Evolutionary conservation across 2,113 vertebrate species (phyloP).

Genomic region (Poecile atricapillus): DNA sequence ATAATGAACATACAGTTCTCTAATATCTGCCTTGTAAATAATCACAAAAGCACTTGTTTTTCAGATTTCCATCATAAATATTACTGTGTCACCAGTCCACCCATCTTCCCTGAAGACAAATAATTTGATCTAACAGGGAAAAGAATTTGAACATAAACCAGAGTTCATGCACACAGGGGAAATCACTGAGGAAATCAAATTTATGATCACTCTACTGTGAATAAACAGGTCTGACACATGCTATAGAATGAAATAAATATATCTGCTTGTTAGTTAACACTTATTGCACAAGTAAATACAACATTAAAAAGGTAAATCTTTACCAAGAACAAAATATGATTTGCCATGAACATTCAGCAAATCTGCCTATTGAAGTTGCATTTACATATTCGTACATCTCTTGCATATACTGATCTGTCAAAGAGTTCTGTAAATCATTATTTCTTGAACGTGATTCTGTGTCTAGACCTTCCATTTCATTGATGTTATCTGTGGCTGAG

Average conservation of each 20-base stretch:
- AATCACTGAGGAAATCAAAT: conserved; percentile 37
- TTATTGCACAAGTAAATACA: background rate
- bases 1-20: background rate
- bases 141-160: conserved; percentile 44
- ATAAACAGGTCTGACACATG: background rate
- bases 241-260: background rate
- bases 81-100: background rate
- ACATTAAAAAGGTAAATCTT: background rate
- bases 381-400: background rate
- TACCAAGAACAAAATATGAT: background rate
- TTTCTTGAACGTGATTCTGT: background rate
- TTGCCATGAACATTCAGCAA: background rate
- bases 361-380: background rate
- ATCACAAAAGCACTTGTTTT: conserved; percentile 9
- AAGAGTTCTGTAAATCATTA: background rate
- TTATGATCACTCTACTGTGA: conserved; percentile 12
- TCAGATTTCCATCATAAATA: conserved; percentile 28
- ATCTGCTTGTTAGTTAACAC: background rate
- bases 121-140: conserved; percentile 13
- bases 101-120: conserved; percentile 24
- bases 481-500: background rate
- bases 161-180: background rate
- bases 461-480: background rate
- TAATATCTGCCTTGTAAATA: conserved; percentile 9
- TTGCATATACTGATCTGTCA: background rate